These are phyloP conservation scores for Acanthosoma haemorrhoidale DNA, from an alignment of 2,888 invertebrate species.

Conservation along the genomic window DNA sequence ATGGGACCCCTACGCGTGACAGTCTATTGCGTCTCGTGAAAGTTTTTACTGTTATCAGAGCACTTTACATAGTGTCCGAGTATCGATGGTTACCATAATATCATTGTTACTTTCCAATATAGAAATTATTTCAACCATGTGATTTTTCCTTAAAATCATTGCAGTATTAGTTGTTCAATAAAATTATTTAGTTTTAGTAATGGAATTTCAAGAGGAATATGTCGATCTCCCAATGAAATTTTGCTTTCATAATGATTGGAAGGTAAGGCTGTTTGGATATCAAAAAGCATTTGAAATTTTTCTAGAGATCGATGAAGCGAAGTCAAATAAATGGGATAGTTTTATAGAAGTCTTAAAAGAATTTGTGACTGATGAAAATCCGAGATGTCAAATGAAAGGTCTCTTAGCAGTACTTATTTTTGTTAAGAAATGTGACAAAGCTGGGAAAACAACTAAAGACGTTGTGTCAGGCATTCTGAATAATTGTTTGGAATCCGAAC, in stretches of 20 bases:
- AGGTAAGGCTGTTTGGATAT: not conserved
- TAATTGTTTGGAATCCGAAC: not conserved
- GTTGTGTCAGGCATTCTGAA: not conserved
- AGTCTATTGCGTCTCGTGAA: too few relatives aligned
- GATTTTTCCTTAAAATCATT: too few relatives aligned
- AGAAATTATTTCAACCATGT: too few relatives aligned
- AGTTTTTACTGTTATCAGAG: too few relatives aligned
- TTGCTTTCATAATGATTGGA: not conserved
- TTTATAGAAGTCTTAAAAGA: not conserved
- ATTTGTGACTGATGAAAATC: not conserved
- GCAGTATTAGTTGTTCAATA: too few relatives aligned
- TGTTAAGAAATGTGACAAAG: not conserved
- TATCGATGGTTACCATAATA: too few relatives aligned
- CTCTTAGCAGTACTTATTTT: not conserved
- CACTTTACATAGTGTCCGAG: too few relatives aligned
- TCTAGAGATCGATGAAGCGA: not conserved
- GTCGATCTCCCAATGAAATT: not conserved
- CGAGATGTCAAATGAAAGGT: not conserved
- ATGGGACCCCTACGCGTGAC: too few relatives aligned
- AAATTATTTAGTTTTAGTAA: not conserved
- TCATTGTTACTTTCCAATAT: too few relatives aligned
- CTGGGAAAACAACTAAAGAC: not conserved
- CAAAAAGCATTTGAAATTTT: slow-evolving; percentile 5
- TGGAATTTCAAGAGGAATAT: not conserved
- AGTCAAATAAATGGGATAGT: not conserved